These are phyloP conservation scores for Aromia moschata DNA, from an alignment of 2,888 invertebrate species.

Conservation along the genomic window DNA sequence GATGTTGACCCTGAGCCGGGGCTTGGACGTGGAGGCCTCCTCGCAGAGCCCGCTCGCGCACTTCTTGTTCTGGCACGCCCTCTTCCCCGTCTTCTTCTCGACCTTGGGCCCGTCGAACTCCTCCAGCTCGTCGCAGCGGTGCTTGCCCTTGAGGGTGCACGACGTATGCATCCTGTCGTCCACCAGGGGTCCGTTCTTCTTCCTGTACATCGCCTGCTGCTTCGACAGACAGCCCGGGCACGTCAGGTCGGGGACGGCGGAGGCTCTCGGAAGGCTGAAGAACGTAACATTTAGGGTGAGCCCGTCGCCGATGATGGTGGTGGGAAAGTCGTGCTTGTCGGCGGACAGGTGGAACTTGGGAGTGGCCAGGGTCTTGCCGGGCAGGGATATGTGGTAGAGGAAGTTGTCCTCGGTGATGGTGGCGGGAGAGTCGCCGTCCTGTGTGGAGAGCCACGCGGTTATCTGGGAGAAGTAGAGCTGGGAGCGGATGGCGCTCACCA, in stretches of 20 bases:
- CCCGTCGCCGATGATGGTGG: conserved; percentile 73
- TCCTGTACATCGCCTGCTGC: conserved; percentile 8
- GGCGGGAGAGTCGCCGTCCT: conserved; percentile 42
- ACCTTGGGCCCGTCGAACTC: conserved; percentile 67
- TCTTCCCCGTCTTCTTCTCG: conserved; percentile 32
- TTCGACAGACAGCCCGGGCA: conserved; percentile 61
- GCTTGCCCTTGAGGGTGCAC: conserved; percentile 77
- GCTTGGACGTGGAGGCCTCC: conserved; percentile 54
- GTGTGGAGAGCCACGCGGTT: conserved; percentile 84
- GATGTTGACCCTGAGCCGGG: conserved; percentile 45
- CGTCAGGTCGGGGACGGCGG: conserved; percentile 72
- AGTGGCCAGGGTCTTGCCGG: conserved; percentile 73
- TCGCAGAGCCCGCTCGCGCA: conserved; percentile 16
- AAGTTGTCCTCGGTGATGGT: conserved; percentile 54
- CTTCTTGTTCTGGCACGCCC: conserved; percentile 42
- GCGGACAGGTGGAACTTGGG: conserved; percentile 65
- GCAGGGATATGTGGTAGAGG: conserved; percentile 71
- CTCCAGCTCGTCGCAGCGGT: conserved; percentile 71
- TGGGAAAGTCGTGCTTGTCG: conserved; percentile 77
- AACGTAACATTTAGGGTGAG: conserved; percentile 71
- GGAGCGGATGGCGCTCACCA: conserved; percentile 92
- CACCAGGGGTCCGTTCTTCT: conserved; percentile 60
- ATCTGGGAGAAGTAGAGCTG: conserved; percentile 97
- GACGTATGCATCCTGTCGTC: conserved; percentile 75
- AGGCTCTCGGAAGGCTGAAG: conserved; percentile 78